Evolutionary conservation across 2,113 vertebrate genomes (phyloP).

Genomic region (Rostratula benghalensis): DNA sequence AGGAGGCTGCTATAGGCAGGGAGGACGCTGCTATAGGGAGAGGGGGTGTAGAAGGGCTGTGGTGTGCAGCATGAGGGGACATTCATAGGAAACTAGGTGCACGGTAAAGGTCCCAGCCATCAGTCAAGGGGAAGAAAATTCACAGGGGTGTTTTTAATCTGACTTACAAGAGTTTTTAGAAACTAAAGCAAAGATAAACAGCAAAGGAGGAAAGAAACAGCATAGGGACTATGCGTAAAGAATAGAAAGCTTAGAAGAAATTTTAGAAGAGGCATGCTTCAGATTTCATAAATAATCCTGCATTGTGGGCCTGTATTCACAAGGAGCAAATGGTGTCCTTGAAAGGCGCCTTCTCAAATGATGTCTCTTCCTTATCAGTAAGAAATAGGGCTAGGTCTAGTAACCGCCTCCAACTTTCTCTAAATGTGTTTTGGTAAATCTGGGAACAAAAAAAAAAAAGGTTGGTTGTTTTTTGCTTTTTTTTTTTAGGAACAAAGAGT

Average conservation of each 20-base stretch:
- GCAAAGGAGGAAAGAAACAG: background rate
- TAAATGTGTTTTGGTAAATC: background rate
- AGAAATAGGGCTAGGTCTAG: background rate
- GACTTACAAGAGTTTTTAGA: background rate
- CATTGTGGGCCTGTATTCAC: background rate
- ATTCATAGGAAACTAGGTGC: accelerated
- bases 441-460: too few species aligned
- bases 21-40: background rate
- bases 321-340: background rate
- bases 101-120: background rate
- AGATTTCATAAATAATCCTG: background rate
- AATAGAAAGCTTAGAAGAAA: background rate
- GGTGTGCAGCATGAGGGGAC: background rate
- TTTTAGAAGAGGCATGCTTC: background rate
- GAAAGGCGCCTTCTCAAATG: background rate
- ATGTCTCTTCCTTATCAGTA: background rate
- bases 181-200: background rate
- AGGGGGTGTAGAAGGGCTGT: accelerated
- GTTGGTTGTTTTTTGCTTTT: too few species aligned
- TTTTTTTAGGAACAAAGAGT: background rate
- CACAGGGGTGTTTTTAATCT: background rate
- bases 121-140: background rate
- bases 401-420: background rate
- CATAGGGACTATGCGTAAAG: background rate
- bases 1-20: background rate